A percentile compares a stretch with the other conserved stretches of the same genome.
phyloP scores from a whole-genome alignment of 2,113 vertebrate genomes.

The Hippoglossus stenolepis region DNA sequence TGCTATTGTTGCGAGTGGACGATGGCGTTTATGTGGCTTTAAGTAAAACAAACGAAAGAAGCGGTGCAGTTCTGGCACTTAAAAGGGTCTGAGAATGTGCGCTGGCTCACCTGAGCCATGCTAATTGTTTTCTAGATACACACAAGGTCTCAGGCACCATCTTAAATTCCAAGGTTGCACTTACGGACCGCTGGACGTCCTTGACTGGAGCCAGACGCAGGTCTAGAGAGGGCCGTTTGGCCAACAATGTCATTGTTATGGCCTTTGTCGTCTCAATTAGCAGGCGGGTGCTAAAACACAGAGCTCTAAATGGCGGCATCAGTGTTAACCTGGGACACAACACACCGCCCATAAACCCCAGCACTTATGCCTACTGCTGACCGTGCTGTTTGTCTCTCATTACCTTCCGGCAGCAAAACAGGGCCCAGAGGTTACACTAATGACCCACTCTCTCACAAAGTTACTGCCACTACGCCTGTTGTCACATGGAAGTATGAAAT shows the following conservation, averaged over 20 bases:
- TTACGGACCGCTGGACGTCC: slow-evolving; percentile 69
- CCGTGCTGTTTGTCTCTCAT: slow-evolving; percentile 74
- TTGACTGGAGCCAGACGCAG: slow-evolving; percentile 82
- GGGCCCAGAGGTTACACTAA: slow-evolving; percentile 72
- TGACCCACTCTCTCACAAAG: slow-evolving; percentile 64
- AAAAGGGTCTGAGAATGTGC: slow-evolving; percentile 61
- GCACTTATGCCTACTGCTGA: slow-evolving; percentile 76
- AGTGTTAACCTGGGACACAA: slow-evolving; percentile 75
- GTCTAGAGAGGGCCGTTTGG: slow-evolving; percentile 76
- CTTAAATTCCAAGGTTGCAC: slow-evolving; percentile 79
- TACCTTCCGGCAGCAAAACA: slow-evolving; percentile 68
- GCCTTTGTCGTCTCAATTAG: slow-evolving; percentile 83
- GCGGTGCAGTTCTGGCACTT: slow-evolving; percentile 52
- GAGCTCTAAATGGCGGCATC: slow-evolving; percentile 76
- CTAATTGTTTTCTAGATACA: slow-evolving; percentile 64
- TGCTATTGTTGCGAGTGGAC: slow-evolving; percentile 30
- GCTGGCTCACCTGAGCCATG: slow-evolving; percentile 47
- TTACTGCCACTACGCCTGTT: slow-evolving; percentile 44
- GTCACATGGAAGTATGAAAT: slow-evolving; percentile 56
- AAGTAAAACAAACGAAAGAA: slow-evolving; percentile 73
- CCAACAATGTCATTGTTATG: slow-evolving; percentile 84
- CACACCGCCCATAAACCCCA: slow-evolving; percentile 74
- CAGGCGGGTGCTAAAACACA: slow-evolving; percentile 83
- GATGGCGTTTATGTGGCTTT: slow-evolving; percentile 62
- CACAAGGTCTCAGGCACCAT: slow-evolving; percentile 52